Conservation (phyloP, 2,888 invertebrate species). For the Alcis repandata region DNA sequence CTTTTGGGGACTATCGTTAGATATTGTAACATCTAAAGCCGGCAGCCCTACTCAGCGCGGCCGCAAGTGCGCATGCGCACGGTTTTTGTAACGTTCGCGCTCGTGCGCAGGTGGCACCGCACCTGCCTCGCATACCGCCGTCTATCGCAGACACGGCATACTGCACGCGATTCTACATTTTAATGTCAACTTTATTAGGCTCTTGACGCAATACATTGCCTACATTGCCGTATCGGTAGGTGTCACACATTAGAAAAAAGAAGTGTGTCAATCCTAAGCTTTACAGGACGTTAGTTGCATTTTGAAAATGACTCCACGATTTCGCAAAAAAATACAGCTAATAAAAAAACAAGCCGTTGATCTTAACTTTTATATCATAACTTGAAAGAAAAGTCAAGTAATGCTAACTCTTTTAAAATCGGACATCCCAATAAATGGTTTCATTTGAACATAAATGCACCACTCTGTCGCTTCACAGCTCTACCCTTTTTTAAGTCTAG, state of each 20-base stretch:
- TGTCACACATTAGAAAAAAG: constrained; percentile 31
- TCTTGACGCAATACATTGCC: constrained; percentile 34
- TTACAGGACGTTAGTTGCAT: constrained; percentile 20
- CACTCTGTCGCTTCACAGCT: constrained; percentile 48
- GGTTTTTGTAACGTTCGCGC: constrained; percentile 80
- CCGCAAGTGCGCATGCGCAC: constrained; percentile 58
- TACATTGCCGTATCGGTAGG: constrained; percentile 24
- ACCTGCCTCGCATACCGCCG: constrained; percentile 80
- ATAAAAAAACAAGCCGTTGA: too few relatives aligned
- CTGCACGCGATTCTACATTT: constrained; percentile 65
- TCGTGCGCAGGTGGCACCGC: constrained; percentile 84
- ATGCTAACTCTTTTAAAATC: too few relatives aligned
- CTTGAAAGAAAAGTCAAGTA: too few relatives aligned
- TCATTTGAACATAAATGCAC: not conserved
- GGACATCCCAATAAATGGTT: too few relatives aligned
- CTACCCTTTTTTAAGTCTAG: constrained; percentile 66
- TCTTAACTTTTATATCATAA: too few relatives aligned
- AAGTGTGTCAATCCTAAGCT: constrained; percentile 2
- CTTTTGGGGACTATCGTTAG: not conserved
- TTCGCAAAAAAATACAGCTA: not conserved
- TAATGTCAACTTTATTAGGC: constrained; percentile 40
- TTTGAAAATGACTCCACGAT: not conserved
- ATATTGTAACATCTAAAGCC: constrained; percentile 30
- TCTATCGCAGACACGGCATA: constrained; percentile 73
- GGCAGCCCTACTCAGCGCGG: constrained; percentile 57